These are phyloP conservation scores for Poecilia latipinna DNA, from an alignment of 2,113 vertebrate genomes.

Conservation along the genomic window DNA sequence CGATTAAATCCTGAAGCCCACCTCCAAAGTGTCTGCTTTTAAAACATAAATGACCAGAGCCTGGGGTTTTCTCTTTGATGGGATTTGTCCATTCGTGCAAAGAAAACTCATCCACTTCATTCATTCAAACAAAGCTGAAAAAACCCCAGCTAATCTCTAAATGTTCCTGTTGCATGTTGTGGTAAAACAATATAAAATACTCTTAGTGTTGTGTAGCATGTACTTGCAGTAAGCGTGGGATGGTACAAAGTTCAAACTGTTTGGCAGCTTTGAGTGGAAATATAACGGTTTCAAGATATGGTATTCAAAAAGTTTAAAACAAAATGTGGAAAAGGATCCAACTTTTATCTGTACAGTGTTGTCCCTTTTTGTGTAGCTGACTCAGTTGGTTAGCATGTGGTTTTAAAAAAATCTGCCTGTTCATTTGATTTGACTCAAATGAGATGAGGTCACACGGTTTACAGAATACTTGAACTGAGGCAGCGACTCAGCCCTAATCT, in stretches of 20 bases:
- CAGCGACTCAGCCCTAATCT: too few relatives aligned
- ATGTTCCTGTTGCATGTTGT: conserved; percentile 17
- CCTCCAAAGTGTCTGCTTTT: conserved; percentile 22
- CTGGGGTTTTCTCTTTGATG: conserved; percentile 49
- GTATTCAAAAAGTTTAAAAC: background rate
- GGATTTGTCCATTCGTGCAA: conserved; percentile 58
- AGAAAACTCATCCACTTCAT: conserved; percentile 44
- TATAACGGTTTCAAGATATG: background rate
- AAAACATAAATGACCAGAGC: conserved; percentile 28
- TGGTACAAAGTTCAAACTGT: background rate
- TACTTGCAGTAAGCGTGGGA: background rate
- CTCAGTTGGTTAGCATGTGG: background rate
- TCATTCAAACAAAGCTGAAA: conserved; percentile 32
- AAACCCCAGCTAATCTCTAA: conserved; percentile 31
- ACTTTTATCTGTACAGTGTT: too few relatives aligned
- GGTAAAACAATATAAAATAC: conserved; percentile 9
- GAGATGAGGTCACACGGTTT: background rate
- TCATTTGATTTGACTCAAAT: background rate
- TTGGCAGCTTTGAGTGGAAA: background rate
- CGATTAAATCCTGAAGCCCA: conserved; percentile 1
- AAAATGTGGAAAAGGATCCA: background rate
- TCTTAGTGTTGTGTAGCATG: background rate
- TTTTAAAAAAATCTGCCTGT: too few relatives aligned
- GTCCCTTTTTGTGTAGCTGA: background rate
- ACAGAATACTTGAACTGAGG: background rate